phyloP scores from a whole-genome alignment of 92 coral and sea anemone species.

The Porites cylindrica region DNA sequence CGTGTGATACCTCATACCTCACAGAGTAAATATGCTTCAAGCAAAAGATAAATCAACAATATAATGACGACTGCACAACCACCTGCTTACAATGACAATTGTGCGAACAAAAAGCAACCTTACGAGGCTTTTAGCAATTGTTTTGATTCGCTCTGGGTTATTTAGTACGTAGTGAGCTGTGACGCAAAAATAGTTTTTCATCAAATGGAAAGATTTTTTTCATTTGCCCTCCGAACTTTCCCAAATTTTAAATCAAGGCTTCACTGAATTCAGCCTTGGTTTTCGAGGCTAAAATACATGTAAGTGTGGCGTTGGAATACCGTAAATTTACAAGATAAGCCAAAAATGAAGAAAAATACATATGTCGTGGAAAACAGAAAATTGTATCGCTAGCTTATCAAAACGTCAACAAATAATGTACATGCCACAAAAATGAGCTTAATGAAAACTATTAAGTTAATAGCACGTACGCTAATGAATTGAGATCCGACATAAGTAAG shows the following conservation, averaged over 20 bases:
- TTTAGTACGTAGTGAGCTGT: neutral
- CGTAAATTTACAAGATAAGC: too few species aligned
- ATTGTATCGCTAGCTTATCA: too few species aligned
- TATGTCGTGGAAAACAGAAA: too few species aligned
- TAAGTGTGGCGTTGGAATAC: too few species aligned
- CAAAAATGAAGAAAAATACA: too few species aligned
- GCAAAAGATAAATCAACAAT: neutral
- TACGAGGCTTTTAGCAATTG: slow-evolving; percentile 7
- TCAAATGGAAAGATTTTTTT: neutral
- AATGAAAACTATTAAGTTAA: too few species aligned
- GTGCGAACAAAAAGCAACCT: slow-evolving; percentile 6
- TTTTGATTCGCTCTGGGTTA: neutral
- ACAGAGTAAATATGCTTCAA: neutral
- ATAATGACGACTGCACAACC: neutral
- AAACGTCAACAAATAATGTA: too few species aligned
- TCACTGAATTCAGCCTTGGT: neutral
- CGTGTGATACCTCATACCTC: neutral
- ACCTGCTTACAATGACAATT: slow-evolving; percentile 28
- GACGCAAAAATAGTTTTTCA: neutral
- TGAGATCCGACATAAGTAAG: too few species aligned
- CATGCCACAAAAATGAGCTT: too few species aligned
- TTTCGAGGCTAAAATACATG: neutral
- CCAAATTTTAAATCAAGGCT: neutral
- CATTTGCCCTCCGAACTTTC: neutral
- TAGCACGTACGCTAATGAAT: too few species aligned